A percentile compares a stretch with the other conserved stretches of the same genome.
phyloP scores from a whole-genome alignment of 1,140 invertebrate genomes.

The Leptopilina clavipes region DNA sequence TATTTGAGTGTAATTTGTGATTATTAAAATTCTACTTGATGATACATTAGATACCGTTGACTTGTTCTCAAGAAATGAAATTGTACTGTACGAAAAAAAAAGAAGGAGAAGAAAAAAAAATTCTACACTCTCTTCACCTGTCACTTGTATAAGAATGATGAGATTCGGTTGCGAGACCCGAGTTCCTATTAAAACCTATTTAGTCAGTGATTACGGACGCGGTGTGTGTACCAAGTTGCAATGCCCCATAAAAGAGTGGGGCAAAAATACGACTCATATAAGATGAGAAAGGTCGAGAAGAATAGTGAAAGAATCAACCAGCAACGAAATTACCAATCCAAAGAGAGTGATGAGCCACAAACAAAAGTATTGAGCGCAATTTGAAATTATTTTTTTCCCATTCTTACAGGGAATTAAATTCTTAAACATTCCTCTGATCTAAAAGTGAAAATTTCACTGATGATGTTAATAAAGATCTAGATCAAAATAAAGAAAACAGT shows the following conservation, averaged over 20 bases:
- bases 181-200: conserved; percentile 64
- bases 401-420: no score
- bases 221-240: conserved; percentile 41
- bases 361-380: neutral
- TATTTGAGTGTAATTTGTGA: conserved; percentile 32
- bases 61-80: conserved; percentile 25
- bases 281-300: conserved; percentile 43
- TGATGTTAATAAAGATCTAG: no score
- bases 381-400: neutral
- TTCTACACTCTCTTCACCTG: conserved; percentile 28
- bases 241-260: conserved; percentile 35
- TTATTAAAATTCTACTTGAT: conserved; percentile 31
- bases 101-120: neutral
- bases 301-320: conserved; percentile 12
- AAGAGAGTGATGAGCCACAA: conserved; percentile 7
- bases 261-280: conserved; percentile 34
- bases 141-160: conserved; percentile 34
- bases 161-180: conserved; percentile 52
- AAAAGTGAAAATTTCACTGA: no score
- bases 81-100: conserved; percentile 13
- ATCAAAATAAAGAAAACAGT: no score
- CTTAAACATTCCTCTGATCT: no score
- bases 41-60: conserved; percentile 17
- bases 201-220: conserved; percentile 60
- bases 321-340: conserved; percentile 19